Evolutionary conservation across 1,140 invertebrate genomes (phyloP), one percentile per base, ranked within the genome.

Genomic region (Lutraria rhynchaena): DNA sequence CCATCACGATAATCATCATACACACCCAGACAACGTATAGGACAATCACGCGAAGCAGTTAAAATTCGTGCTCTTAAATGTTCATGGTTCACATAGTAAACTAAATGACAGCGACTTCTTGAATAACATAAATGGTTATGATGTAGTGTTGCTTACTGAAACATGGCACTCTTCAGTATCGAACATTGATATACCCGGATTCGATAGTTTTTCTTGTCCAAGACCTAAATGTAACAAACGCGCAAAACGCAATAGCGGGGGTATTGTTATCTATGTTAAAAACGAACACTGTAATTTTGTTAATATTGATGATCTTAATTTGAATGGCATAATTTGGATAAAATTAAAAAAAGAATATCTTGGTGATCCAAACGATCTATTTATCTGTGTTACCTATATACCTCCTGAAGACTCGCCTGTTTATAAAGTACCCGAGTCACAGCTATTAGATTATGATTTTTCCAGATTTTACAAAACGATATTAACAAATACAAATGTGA

Each of bases 191-290:
- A 35, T 74, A 31, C 3, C 35, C 3, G 58, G 37, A 41, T 74
- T 37, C n/a, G 51, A 57, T 24, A 22, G 35, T 74, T 74, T 74
- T 58, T 74, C 70, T 0, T 74, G 70, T 41, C 70, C 70, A 0
- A 27, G 70, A 11, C 70, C 70, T 4, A 74, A 70, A 70, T 70
- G 19, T 31, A 70, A 70, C 35, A 70, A 53, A 33, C 17, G 27
- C 11, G 63, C 63, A n/a, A 69, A 69, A 69, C 1, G 63, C 5
- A 19, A 69, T 41, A 69, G 29, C 44, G 67, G n/a, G n/a, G n/a
- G n/a, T n/a, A n/a, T n/a, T n/a, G n/a, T n/a, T n/a, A n/a, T n/a
- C n/a, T n/a, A n/a, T n/a, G 70, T 51, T 58, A 35, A 58, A 24
- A 58, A 58, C 41, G 49, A 58, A 4, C 58, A 57, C 27, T 74